Evolutionary conservation across 92 coral and sea anemone species (phyloP).

Genomic region (Palythoa grandis): DNA sequence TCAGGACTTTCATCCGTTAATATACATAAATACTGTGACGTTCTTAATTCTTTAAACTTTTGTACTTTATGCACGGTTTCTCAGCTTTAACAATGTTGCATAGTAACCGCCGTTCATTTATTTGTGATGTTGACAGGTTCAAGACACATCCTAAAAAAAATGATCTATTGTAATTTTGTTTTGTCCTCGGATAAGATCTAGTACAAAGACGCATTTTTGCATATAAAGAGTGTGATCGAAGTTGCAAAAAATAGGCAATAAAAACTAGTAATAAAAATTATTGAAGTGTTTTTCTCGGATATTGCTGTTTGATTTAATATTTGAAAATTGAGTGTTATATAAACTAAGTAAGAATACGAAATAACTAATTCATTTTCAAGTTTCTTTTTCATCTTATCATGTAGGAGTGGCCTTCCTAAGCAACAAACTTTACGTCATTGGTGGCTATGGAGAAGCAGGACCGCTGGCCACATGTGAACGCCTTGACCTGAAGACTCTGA

Average conservation of each 20-base stretch:
- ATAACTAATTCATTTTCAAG: not conserved
- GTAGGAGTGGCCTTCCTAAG: slow-evolving; percentile 70
- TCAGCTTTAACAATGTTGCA: not conserved
- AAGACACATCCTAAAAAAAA: not conserved
- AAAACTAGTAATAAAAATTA: not conserved
- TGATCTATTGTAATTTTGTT: not conserved
- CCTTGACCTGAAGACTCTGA: slow-evolving; percentile 67
- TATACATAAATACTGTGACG: not conserved
- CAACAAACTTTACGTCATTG: slow-evolving; percentile 86
- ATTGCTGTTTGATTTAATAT: no score
- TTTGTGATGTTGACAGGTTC: not conserved
- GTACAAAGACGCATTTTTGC: not conserved
- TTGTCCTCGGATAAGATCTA: not conserved
- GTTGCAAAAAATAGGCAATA: not conserved
- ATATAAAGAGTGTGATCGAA: not conserved
- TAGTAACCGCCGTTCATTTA: slow-evolving; percentile 14
- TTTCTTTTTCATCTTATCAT: no score
- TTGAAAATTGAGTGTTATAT: not conserved
- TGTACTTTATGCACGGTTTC: not conserved
- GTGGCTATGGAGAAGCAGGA: slow-evolving; percentile 84
- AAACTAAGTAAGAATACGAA: not conserved
- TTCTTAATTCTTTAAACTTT: not conserved
- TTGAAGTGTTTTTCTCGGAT: no score
- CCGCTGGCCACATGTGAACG: slow-evolving; percentile 80
- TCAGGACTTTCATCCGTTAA: no score